These are phyloP conservation scores for Papilio protenor DNA, from an alignment of 2,888 invertebrate species.

Conservation along the genomic window DNA sequence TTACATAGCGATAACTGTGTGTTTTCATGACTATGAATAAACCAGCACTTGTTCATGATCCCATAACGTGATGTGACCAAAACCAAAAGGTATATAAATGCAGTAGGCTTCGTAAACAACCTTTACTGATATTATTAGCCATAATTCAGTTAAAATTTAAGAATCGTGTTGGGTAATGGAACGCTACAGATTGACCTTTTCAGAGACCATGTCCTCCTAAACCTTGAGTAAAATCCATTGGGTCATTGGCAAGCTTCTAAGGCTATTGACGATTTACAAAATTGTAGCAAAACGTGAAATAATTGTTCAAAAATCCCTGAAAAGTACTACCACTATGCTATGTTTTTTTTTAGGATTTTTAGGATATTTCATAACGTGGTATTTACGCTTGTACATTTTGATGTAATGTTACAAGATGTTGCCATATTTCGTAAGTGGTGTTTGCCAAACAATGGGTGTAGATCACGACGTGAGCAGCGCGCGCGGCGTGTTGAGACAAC, in stretches of 20 bases:
- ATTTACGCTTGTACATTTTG: conserved; percentile 58
- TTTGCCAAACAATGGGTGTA: conserved; percentile 73
- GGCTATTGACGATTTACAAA: conserved; percentile 16
- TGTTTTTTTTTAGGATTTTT: not conserved
- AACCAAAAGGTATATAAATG: not conserved
- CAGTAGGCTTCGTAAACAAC: not conserved
- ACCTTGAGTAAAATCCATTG: conserved; percentile 12
- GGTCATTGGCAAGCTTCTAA: conserved; percentile 4
- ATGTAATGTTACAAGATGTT: conserved; percentile 53
- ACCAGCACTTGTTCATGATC: not conserved
- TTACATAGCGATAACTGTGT: not conserved
- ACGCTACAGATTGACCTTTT: not conserved
- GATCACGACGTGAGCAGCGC: conserved; percentile 44
- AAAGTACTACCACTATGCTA: not conserved
- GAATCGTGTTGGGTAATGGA: not conserved
- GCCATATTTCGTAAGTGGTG: conserved; percentile 64
- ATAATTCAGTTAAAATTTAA: not conserved
- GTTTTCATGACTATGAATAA: not conserved
- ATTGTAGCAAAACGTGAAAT: conserved; percentile 21
- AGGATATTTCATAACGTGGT: conserved; percentile 18
- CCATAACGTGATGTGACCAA: not conserved
- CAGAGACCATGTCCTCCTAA: not conserved
- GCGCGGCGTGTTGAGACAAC: conserved; percentile 55
- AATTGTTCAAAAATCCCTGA: not conserved
- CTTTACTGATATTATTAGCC: not conserved